A percentile compares a stretch with the other conserved stretches of the same genome.
Evolutionary conservation across 2,113 vertebrate genomes (phyloP).

Genomic region (Ptilorrhoa leucosticta): DNA sequence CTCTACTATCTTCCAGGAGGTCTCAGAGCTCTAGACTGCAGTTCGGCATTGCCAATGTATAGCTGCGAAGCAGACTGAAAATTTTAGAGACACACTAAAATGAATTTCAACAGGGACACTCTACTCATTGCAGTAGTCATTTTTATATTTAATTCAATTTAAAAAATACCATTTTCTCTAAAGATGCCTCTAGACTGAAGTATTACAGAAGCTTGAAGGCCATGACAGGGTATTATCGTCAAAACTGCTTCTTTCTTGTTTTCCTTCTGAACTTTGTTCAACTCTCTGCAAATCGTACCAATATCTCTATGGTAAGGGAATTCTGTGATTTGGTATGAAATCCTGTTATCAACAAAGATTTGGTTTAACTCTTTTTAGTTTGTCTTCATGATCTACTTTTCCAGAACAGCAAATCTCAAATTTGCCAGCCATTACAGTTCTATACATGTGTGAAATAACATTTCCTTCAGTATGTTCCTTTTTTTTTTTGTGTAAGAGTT

Average conservation of each 20-base stretch:
- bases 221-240: not conserved
- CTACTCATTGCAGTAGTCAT: not conserved
- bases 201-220: not conserved
- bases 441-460: not conserved
- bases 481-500: not conserved
- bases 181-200: not conserved
- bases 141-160: not conserved
- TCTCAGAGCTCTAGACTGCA: not conserved
- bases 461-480: not conserved
- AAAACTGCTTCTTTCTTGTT: not conserved
- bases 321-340: constrained; percentile 6
- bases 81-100: not conserved
- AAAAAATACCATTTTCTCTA: not conserved
- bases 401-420: not conserved
- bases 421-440: not conserved
- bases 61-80: not conserved
- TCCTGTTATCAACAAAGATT: not conserved
- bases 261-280: not conserved
- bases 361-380: not conserved
- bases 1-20: not conserved
- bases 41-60: not conserved
- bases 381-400: not conserved
- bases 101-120: not conserved
- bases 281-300: not conserved
- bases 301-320: not conserved